Evolutionary conservation across 1,140 invertebrate genomes (phyloP), one percentile per base, ranked within the genome.

Genomic region (Drosophila tsacasi): DNA sequence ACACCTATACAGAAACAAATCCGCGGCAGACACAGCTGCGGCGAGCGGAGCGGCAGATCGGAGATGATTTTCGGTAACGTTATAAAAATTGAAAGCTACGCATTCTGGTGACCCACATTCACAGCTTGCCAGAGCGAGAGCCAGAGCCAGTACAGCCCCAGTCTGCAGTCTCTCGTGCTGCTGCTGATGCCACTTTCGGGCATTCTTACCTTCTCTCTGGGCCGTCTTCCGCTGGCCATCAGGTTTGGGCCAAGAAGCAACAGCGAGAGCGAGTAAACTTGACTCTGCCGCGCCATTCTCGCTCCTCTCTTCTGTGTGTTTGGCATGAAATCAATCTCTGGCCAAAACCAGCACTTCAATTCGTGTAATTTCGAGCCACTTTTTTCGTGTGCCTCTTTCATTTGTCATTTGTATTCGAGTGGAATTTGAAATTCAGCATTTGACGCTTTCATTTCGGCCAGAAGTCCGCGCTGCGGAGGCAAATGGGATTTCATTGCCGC

Each of bases 71-170:
- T 79, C 23, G 81, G 67, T 73, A 90, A 80, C 85, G 75, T 74
- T 85, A 90, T 90, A 90, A 90, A 89, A 90, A 90, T 72, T 90
- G 85, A 90, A 90, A 90, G 85, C 85, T 65, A 79, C 81, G 68
- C 76, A 81, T 90, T 79, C 79, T 79, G 81, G 81, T 90, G 85
- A 90, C 85, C 85, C 67, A 90, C 81, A 90, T 90, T 85, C 58
- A 19, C 54, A 59, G 47, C 75, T 69, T 57, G 66, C 46, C 69
- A 23, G 32, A 32, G 49, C 25, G 17, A 50, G 49, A 30, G 21
- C 13, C 68, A 25, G 30, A 12, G 46, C 58, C 47, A n/a, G 47
- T 40, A 37, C 59, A 54, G 58, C 37, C 9, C 15, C 61, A 37
- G 52, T 55, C 52, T 55, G 52, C 30, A 23, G 64, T 71, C 65